These are phyloP conservation scores for Pantherophis guttatus DNA, from an alignment of 2,113 vertebrate species.

Conservation along the genomic window DNA sequence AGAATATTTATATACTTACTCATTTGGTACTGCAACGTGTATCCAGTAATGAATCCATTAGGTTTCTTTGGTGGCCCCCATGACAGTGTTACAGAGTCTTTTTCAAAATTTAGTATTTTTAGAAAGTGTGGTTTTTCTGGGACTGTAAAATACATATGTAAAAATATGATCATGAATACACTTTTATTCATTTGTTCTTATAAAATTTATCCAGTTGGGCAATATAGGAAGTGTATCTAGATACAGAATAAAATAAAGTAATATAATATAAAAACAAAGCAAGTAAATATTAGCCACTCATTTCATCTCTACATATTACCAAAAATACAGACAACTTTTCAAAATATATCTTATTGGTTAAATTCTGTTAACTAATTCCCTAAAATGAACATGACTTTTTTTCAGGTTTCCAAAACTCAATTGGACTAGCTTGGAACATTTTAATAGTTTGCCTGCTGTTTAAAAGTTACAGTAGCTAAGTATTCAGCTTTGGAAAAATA, in stretches of 20 bases:
- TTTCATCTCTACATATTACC: background rate
- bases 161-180: background rate
- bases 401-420: background rate
- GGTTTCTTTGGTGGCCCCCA: slow-evolving; percentile 85
- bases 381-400: background rate
- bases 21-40: slow-evolving; percentile 88
- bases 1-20: slow-evolving; percentile 75
- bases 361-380: background rate
- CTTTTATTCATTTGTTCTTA: background rate
- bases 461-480: background rate
- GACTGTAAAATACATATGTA: slow-evolving; percentile 71
- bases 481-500: background rate
- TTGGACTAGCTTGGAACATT: background rate
- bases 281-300: background rate
- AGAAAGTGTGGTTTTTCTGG: slow-evolving; percentile 85
- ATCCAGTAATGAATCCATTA: slow-evolving; percentile 89
- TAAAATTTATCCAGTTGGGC: background rate
- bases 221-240: background rate
- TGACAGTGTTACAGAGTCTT: slow-evolving; percentile 76
- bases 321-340: background rate
- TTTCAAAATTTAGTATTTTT: slow-evolving; percentile 82
- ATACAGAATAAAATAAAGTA: background rate
- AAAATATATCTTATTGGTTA: background rate
- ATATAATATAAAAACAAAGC: background rate
- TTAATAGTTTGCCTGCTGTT: background rate